Conservation (phyloP, 2,113 vertebrate genomes). For the Jacana jacana region DNA sequence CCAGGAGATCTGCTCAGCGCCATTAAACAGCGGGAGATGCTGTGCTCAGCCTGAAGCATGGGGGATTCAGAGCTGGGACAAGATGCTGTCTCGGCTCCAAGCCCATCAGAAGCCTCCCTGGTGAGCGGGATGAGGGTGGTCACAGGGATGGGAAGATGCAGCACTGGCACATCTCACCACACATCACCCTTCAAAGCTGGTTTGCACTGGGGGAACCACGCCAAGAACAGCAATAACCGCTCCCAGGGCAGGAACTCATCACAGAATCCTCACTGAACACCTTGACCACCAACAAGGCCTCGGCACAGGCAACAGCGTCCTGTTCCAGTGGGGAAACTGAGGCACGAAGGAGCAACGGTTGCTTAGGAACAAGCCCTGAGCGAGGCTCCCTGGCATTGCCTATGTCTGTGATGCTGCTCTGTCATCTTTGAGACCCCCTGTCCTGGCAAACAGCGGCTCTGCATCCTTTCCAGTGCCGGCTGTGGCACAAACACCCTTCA, state of each 20-base stretch:
- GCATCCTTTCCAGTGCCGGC: background rate
- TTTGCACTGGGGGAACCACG: too few species aligned
- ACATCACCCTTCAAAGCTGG: background rate
- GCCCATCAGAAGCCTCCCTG: too few species aligned
- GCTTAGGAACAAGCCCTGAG: background rate
- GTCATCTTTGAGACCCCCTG: accelerated
- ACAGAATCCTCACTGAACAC: accelerated
- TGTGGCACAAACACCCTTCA: background rate
- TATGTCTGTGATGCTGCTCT: accelerated
- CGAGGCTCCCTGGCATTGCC: background rate
- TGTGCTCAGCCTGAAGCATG: background rate
- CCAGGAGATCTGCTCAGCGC: background rate
- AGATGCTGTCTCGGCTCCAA: background rate
- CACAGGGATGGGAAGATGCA: accelerated
- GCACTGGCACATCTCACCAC: background rate
- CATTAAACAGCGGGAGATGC: background rate
- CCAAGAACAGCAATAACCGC: background rate
- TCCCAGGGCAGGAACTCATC: background rate
- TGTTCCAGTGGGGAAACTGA: background rate
- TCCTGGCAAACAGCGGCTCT: background rate
- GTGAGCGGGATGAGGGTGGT: accelerated
- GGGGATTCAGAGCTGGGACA: background rate
- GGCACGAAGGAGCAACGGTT: background rate
- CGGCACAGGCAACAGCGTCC: accelerated
- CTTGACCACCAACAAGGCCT: accelerated